Base-by-base conservation (phyloP, 2,113 vertebrate genomes). In the Sinocyclocheilus rhinocerous region DNA sequence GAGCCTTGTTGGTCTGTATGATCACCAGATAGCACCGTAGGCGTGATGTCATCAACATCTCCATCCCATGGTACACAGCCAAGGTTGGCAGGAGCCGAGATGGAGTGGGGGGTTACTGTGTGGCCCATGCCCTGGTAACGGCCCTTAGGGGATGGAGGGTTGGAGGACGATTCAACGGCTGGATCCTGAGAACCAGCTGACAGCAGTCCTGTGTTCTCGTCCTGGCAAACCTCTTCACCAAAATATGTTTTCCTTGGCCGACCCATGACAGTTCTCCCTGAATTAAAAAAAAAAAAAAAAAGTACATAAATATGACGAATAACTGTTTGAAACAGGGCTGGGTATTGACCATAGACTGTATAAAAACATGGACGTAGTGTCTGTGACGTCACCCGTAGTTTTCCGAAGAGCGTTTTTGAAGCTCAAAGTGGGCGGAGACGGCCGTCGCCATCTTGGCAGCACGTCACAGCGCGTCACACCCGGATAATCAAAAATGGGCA, bases 261-360 rank as follows among this genome's bases (percentile, higher is more conserved):
- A 72, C 98, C 98, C 95, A 98, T 92, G 79, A 99, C 97, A 0
- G 98, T 99, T 86, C 98, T 96, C 90, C 98, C 98, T 94, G 84
- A 48, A 48, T 48, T 2, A 2, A 6, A 3, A 77, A n/a, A 55
- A 20, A 12, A 70, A 11, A 29, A 79, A 85, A 3, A 39, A 39
- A 55, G 36, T 10, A 4, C n/a, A 45, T 15, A n/a, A 4, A 15
- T 26, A 67, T 29, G 61, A 65, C 9, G 65, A 15, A 67, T 29
- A 69, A 33, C 15, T 69, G 15, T 69, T 67, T 33, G 15, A 16
- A 69, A 36, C 10, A 36, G 15, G 6, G 15, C 15, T 2, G 6
- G 6, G 26, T 69, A 18, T 33, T 69, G 26, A 69, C 7, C 6
- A 29, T 29, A 29, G 29, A 29, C 29, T 29, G 29, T 29, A 29